These are phyloP conservation scores for Limnephilus lunatus DNA, from an alignment of 2,888 invertebrate species.

Conservation along the genomic window DNA sequence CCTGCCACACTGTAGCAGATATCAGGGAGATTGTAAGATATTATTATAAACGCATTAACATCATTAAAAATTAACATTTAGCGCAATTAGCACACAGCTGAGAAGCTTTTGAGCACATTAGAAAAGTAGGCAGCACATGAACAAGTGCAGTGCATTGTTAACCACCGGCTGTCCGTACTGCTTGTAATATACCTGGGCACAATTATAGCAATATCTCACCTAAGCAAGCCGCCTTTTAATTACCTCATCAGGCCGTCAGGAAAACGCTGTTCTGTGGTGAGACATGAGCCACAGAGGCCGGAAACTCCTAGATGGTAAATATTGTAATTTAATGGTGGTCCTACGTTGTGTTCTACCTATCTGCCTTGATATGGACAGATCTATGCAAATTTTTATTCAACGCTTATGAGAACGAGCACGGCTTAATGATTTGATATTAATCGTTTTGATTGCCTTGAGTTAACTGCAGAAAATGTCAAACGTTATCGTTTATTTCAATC, in stretches of 20 bases:
- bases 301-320: not conserved
- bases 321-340: not conserved
- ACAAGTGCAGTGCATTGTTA: not conserved
- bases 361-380: not conserved
- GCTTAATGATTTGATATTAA: not conserved
- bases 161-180: not conserved
- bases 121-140: not conserved
- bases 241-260: conserved; percentile 24
- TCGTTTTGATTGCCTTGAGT: not conserved
- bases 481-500: not conserved
- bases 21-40: not conserved
- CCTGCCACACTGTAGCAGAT: not conserved
- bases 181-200: not conserved
- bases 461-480: not conserved
- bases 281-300: conserved; percentile 6
- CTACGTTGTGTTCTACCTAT: not conserved
- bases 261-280: not conserved
- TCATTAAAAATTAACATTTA: conserved; percentile 23
- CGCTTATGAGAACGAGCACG: not conserved
- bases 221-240: conserved; percentile 20
- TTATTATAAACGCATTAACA: conserved; percentile 16
- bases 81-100: not conserved
- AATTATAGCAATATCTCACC: conserved; percentile 10
- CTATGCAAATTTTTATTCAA: not conserved
- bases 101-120: not conserved